Base-by-base conservation (phyloP, 2,113 vertebrate genomes). In the Ibidorhyncha struthersii region DNA sequence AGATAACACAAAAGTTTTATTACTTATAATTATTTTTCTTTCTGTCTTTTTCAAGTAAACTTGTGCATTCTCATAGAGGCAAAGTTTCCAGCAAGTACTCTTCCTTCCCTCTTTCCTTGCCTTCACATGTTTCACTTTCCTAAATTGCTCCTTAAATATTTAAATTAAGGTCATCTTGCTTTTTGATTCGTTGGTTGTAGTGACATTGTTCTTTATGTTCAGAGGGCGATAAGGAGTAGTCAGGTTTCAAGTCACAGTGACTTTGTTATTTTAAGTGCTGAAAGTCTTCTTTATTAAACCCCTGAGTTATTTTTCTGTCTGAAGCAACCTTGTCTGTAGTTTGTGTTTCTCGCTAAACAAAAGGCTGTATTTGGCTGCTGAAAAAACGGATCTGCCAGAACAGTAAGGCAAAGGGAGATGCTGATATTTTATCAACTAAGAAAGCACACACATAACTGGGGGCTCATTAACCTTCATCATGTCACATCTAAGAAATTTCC, bases 401-500 rank as follows among this genome's bases (percentile, higher is more conserved):
- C 56, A 70, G 56, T 53, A 76, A 94, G 20, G 36, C 45, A 72
- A 53, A 89, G 52, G n/a, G 83, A 90, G 40, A 83, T 79, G 63
- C 17, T 90, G 63, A 50, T 89, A 86, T 82, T 92, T 91, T 91
- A 90, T 84, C 83, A 85, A 20, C 88, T 65, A 56, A 91, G 73
- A 66, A 89, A 92, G n/a, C 45, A 56, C 17, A 43, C 16, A 41
- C 18, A 7, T 79, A 87, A 89, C 0, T 86, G 53, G 36, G 66
- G 29, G 14, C 36, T 96, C 38, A 53, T 95, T 93, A 96, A 59
- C 47, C 25, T 62, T 72, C 59, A 45, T 95, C 82, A 92, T 93
- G 49, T 77, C 77, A 76, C 56, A 77, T 72, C 45, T 82, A 56
- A 96, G 71, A 92, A 92, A 69, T 66, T 91, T 93, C 85, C 74